Evolutionary conservation across 2,113 vertebrate species (phyloP).

Genomic region (Aleadryas rufinucha): DNA sequence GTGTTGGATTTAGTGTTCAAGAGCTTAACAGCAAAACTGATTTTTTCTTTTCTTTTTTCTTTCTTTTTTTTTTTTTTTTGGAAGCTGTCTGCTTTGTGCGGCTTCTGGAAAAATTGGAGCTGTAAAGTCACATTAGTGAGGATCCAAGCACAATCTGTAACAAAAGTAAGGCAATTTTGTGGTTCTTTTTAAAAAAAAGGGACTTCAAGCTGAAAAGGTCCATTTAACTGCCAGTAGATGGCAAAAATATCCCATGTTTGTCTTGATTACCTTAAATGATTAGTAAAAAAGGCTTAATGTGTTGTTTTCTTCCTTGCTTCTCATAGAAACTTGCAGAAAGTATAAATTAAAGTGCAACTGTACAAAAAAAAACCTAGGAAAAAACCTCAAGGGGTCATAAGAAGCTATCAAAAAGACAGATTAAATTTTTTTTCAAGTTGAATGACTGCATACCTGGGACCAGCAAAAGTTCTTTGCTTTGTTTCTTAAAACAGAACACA

Average conservation of each 20-base stretch:
- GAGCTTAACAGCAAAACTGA: neutral
- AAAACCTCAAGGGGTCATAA: neutral
- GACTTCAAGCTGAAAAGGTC: constrained; percentile 31
- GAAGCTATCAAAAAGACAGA: constrained; percentile 15
- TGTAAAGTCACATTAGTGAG: neutral
- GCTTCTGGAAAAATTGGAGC: neutral
- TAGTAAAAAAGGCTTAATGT: constrained; percentile 36
- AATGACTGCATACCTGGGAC: neutral
- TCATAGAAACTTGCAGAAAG: constrained; percentile 18
- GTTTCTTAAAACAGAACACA: neutral
- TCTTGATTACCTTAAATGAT: constrained; percentile 2
- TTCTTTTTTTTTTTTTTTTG: neutral
- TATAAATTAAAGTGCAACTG: constrained; percentile 61
- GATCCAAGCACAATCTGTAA: constrained; percentile 29
- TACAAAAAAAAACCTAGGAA: neutral
- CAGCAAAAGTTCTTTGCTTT: neutral
- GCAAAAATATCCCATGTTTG: constrained; percentile 29
- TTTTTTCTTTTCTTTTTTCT: neutral
- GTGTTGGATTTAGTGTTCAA: neutral
- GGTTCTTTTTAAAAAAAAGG: neutral
- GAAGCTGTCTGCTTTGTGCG: neutral
- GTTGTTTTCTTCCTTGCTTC: neutral
- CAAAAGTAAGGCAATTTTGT: constrained; percentile 62
- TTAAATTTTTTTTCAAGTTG: neutral
- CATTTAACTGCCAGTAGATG: constrained; percentile 43